Evolutionary conservation across 2,888 invertebrate species (phyloP).

Genomic region (Flexamia atlantica): DNA sequence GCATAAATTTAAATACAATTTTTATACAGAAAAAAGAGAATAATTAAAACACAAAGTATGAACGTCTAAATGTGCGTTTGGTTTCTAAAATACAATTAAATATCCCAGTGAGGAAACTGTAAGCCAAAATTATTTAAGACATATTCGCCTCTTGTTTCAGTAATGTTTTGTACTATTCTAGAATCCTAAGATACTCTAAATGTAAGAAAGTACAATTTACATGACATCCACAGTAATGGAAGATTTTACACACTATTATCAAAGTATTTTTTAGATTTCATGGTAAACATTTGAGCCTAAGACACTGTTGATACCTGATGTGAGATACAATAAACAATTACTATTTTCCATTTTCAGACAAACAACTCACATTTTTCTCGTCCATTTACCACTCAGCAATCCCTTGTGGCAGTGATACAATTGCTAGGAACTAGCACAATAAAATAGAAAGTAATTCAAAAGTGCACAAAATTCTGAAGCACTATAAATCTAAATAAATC

Average conservation of each 20-base stretch:
- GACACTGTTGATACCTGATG: neutral
- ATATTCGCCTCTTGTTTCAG: neutral
- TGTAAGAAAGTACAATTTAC: constrained; percentile 12
- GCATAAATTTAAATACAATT: constrained; percentile 3
- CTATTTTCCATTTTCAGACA: neutral
- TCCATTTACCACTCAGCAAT: constrained; percentile 5
- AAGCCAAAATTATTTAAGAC: neutral
- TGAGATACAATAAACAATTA: neutral
- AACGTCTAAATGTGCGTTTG: constrained; percentile 4
- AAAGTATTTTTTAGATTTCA: neutral
- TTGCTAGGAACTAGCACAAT: constrained; percentile 30
- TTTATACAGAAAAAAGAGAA: neutral
- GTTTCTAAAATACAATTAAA: neutral
- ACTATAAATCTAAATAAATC: neutral
- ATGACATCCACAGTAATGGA: constrained; percentile 19
- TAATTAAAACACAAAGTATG: neutral
- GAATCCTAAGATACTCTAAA: constrained; percentile 6
- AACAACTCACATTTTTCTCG: neutral
- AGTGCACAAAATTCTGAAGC: neutral
- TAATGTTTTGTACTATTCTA: constrained; percentile 38
- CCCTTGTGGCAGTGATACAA: constrained; percentile 39
- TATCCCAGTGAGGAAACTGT: neutral
- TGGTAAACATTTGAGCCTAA: constrained; percentile 24
- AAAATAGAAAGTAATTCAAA: neutral
- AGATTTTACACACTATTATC: constrained; percentile 16